phyloP scores from a whole-genome alignment of 1,140 invertebrate genomes.

The Armadillidium nasatum region DNA sequence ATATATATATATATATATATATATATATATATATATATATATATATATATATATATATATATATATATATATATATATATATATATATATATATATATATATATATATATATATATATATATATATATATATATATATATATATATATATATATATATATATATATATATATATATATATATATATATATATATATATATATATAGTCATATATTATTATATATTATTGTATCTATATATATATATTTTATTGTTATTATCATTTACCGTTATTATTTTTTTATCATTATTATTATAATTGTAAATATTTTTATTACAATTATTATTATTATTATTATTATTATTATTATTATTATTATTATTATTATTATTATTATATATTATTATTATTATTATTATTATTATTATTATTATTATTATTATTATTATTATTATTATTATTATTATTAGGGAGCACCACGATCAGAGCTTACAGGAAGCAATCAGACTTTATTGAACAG shows the following conservation, averaged over 20 bases:
- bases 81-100: background rate
- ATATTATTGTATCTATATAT: too few species aligned
- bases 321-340: too few species aligned
- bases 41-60: slow-evolving; percentile 12
- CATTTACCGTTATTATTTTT: too few species aligned
- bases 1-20: background rate
- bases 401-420: too few species aligned
- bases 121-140: slow-evolving; percentile 45
- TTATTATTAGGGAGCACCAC: slow-evolving; percentile 42
- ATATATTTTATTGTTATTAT: too few species aligned
- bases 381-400: too few species aligned
- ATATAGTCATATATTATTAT: too few species aligned
- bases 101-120: background rate
- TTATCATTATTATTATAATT: too few species aligned
- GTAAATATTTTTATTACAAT: too few species aligned
- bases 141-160: background rate
- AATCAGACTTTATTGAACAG: slow-evolving; percentile 52
- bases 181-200: background rate
- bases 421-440: too few species aligned
- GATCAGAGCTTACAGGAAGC: slow-evolving; percentile 57
- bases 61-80: slow-evolving; percentile 1
- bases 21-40: slow-evolving; percentile 45
- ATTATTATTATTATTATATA: too few species aligned
- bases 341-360: too few species aligned
- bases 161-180: slow-evolving; percentile 8